Percentiles rank a stretch among this genome's conserved stretches.
Evolutionary conservation across 2,797 vertebrate genomes (phyloP).

Genomic region (Eupleurogrammus muticus): DNA sequence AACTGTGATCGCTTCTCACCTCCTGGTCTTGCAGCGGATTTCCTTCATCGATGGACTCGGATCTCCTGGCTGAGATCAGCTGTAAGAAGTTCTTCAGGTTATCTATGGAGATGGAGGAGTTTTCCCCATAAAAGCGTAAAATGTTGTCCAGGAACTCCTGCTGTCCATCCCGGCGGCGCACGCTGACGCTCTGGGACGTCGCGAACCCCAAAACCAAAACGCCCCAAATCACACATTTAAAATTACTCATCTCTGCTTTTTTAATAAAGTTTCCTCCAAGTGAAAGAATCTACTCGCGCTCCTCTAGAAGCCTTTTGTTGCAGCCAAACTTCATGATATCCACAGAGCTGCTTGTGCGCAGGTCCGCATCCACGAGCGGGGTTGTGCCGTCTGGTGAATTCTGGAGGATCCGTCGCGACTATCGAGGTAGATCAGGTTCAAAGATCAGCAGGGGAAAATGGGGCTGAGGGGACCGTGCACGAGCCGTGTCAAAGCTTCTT

Average conservation of each 20-base stretch:
- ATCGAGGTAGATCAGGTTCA: constrained; percentile 57
- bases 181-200: background rate
- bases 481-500: constrained; percentile 36
- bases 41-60: background rate
- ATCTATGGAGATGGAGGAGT: constrained; percentile 58
- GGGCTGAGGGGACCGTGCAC: constrained; percentile 48
- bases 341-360: background rate
- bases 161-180: background rate
- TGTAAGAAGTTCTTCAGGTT: constrained; percentile 68
- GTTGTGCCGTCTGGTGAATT: no score
- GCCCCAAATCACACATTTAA: constrained; percentile 2
- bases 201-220: background rate
- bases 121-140: constrained; percentile 69
- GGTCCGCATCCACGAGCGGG: constrained; percentile 26
- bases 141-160: constrained; percentile 61
- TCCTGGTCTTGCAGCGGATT: constrained; percentile 60
- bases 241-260: constrained; percentile 37
- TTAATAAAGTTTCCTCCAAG: background rate
- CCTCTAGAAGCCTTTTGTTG: background rate
- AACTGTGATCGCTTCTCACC: constrained; percentile 46
- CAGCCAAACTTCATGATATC: constrained; percentile 4
- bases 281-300: background rate
- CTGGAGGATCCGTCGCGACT: no score
- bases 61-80: constrained; percentile 61
- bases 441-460: constrained; percentile 63